Percentiles rank a stretch among this genome's conserved stretches.
Conservation (phyloP, 2,888 invertebrate genomes). For the Bugula neritina region DNA sequence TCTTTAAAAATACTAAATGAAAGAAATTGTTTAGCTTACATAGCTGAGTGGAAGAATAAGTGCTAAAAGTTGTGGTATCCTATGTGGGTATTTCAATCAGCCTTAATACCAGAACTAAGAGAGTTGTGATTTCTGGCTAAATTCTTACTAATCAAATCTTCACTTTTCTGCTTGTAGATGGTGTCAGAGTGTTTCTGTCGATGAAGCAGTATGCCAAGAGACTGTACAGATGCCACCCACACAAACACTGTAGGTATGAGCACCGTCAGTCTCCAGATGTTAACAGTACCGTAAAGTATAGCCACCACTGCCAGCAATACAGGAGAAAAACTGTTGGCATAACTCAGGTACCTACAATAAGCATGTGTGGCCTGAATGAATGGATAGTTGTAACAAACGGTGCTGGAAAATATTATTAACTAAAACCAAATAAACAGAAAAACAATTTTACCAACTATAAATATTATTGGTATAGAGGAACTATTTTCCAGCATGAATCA, state of each 20-base stretch:
- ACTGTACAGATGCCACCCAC: conserved; percentile 16
- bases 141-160: neutral
- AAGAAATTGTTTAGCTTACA: too few relatives aligned
- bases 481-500: too few relatives aligned
- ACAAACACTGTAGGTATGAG: conserved; percentile 25
- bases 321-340: conserved; percentile 9
- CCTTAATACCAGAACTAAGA: neutral
- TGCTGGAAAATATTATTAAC: too few relatives aligned
- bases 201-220: conserved; percentile 17
- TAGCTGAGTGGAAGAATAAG: too few relatives aligned
- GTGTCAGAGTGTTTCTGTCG: conserved; percentile 14
- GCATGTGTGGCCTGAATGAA: too few relatives aligned
- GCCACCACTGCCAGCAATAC: conserved; percentile 7
- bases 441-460: too few relatives aligned
- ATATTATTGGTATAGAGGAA: too few relatives aligned
- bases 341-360: conserved; percentile 25
- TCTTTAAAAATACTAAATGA: too few relatives aligned
- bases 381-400: too few relatives aligned
- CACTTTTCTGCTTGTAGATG: neutral
- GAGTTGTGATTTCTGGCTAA: neutral
- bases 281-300: conserved; percentile 19
- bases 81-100: too few relatives aligned
- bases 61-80: too few relatives aligned
- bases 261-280: conserved; percentile 15
- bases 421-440: too few relatives aligned